Percentiles rank a stretch among this genome's conserved stretches.
Evolutionary conservation across 2,113 vertebrate genomes (phyloP).

Genomic region (Bucco capensis): DNA sequence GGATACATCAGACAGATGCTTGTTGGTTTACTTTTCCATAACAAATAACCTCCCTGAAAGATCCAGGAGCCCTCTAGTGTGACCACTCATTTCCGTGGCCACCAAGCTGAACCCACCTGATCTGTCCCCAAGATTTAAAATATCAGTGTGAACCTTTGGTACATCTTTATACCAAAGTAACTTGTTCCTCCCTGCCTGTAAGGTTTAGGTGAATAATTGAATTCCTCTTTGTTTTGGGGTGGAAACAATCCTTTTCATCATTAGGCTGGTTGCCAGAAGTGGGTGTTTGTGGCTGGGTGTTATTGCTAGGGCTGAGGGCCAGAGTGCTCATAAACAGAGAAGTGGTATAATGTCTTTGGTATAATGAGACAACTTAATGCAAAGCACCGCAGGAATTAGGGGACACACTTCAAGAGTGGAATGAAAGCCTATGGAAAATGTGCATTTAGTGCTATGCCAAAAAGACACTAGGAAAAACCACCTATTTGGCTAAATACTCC

Average conservation of each 20-base stretch:
- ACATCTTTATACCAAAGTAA: not conserved
- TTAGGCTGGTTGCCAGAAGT: constrained; percentile 50
- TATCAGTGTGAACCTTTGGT: constrained; percentile 14
- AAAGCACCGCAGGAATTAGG: constrained; percentile 52
- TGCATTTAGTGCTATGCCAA: not conserved
- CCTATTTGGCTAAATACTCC: constrained; percentile 25
- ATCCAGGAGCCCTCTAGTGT: not conserved
- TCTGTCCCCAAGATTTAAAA: constrained; percentile 5
- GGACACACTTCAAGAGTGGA: constrained; percentile 8
- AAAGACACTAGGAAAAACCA: not conserved
- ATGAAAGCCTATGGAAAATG: constrained; percentile 15
- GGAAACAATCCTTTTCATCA: constrained; percentile 44
- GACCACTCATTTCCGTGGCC: not conserved
- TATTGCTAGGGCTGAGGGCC: constrained; percentile 36
- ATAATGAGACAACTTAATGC: constrained; percentile 53
- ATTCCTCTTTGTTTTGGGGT: not conserved
- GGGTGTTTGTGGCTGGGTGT: constrained; percentile 34
- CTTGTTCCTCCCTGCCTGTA: not conserved
- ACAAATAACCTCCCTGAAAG: not conserved
- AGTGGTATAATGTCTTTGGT: constrained; percentile 53
- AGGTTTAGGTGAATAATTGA: constrained; percentile 41
- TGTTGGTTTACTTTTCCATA: not conserved
- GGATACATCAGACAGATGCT: not conserved
- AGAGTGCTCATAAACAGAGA: constrained; percentile 45
- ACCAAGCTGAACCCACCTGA: not conserved